Evolutionary conservation across 2,888 invertebrate genomes (phyloP).

Genomic region (Strigamia transsilvanica): DNA sequence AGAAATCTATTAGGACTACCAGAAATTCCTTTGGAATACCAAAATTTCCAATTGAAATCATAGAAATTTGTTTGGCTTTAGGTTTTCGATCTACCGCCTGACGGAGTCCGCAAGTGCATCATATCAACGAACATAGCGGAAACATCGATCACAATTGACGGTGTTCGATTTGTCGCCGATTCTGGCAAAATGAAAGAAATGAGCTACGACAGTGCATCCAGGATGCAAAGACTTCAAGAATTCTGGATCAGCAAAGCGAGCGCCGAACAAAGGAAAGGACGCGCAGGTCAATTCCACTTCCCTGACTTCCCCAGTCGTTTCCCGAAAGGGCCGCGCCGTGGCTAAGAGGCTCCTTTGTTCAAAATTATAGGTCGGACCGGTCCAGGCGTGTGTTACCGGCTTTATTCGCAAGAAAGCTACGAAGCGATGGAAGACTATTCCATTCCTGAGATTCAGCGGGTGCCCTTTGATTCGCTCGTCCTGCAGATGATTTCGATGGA

Average conservation of each 20-base stretch:
- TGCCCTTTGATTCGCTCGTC: slow-evolving; percentile 89
- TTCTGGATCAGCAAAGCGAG: slow-evolving; percentile 98
- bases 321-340: no score
- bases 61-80: slow-evolving; percentile 54
- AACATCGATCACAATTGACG: slow-evolving; percentile 98
- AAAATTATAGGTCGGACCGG: slow-evolving; percentile 73
- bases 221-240: slow-evolving; percentile 90
- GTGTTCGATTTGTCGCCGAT: slow-evolving; percentile 95
- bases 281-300: slow-evolving; percentile 72
- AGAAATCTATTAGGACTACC: no score
- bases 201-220: slow-evolving; percentile 89
- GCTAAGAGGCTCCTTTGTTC: no score
- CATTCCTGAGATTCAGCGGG: slow-evolving; percentile 91
- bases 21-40: no score
- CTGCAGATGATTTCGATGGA: slow-evolving; percentile 95
- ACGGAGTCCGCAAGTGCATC: slow-evolving; percentile 94
- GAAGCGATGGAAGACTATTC: slow-evolving; percentile 81
- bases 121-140: slow-evolving; percentile 98
- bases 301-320: no score
- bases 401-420: slow-evolving; percentile 86
- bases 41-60: no score
- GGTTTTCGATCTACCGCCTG: slow-evolving; percentile 94
- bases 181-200: slow-evolving; percentile 98
- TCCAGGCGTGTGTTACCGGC: slow-evolving; percentile 92
- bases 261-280: slow-evolving; percentile 94